Evolutionary conservation across 2,888 invertebrate species (phyloP), one percentile per base, ranked within the genome.

Genomic region (Gasteruption jaculator): DNA sequence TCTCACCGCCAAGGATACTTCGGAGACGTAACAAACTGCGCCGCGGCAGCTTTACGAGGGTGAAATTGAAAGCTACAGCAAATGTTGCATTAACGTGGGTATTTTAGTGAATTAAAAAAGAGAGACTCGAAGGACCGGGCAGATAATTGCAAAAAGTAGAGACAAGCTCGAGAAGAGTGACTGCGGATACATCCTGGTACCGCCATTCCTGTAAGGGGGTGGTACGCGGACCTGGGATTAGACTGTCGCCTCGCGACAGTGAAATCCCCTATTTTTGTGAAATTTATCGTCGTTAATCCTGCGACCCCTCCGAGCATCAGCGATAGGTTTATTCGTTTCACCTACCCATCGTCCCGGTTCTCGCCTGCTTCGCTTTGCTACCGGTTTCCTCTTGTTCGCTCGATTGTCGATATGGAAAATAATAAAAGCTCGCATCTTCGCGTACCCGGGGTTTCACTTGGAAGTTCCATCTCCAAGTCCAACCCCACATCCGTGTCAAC

Each of bases 241-340:
- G 65, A 65, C 65, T 65, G 63, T 71, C 70, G 68, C 58, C 60
- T 60, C 58, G 61, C 62, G 70, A 69, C 70, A 69, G 65, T 50
- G 68, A 69, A 68, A 69, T 68, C 70, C 66, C 67, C 68, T 60
- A 70, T 69, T 69, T 70, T 70, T 71, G 66, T 59, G 65, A 70
- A 71, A 69, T 70, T 71, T 70, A 70, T 70, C 69, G 68, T 66
- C 63, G 67, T 68, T 71, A 70, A 70, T 71, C 68, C 70, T 56
- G 66, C 65, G 61, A 59, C 57, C 59, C 52, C 52, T 46, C 54
- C 50, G 56, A 51, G 49, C 41, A 46, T 49, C 50, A 51, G 45
- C 47, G 46, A 44, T 46, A 41, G 41, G 41, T 49, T 48, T 45
- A 44, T 50, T 48, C 54, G 52, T 50, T 40, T 41, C 43, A 37